phyloP scores from a whole-genome alignment of 1,140 invertebrate genomes.

The Nasonia vitripennis region DNA sequence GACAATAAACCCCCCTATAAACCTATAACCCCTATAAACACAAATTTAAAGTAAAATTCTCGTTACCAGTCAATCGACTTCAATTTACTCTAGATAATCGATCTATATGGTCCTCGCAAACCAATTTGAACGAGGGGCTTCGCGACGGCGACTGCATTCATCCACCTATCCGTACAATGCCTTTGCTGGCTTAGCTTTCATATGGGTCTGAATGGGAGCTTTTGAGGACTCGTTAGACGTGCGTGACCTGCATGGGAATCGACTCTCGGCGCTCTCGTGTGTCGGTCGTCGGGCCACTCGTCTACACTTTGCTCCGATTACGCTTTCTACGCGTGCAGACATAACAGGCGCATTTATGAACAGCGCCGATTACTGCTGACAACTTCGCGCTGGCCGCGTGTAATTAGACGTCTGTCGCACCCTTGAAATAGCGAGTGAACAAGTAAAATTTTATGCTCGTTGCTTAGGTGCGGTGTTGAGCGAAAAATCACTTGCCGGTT shows the following conservation, averaged over 20 bases:
- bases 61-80: too few relatives aligned
- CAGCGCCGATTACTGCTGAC: not conserved
- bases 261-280: not conserved
- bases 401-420: too few relatives aligned
- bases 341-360: not conserved
- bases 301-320: constrained; percentile 18
- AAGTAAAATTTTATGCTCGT: too few relatives aligned
- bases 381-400: not conserved
- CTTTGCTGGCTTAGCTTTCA: constrained; percentile 12
- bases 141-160: not conserved
- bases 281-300: not conserved
- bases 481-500: too few relatives aligned
- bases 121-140: not conserved
- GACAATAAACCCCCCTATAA: too few relatives aligned
- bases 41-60: too few relatives aligned
- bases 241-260: constrained; percentile 61
- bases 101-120: not conserved
- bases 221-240: constrained; percentile 63
- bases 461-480: too few relatives aligned
- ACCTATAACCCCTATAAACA: too few relatives aligned
- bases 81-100: too few relatives aligned
- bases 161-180: not conserved
- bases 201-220: constrained; percentile 37
- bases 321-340: not conserved
- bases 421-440: too few relatives aligned